Evolutionary conservation across 2,113 vertebrate species (phyloP).

Genomic region (Peromyscus leucopus): DNA sequence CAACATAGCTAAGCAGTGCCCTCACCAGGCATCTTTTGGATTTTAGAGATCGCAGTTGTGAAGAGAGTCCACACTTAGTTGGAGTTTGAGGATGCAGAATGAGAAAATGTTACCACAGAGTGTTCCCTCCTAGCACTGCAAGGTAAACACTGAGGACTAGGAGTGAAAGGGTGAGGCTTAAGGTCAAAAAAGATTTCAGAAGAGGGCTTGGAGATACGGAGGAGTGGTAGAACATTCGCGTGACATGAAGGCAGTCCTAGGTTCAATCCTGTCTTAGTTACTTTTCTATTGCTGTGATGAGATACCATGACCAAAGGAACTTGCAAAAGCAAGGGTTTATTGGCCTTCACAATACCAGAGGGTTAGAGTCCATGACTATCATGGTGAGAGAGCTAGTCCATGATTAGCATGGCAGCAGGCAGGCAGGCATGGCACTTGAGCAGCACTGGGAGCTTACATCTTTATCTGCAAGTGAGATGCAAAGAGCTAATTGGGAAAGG

Average conservation of each 20-base stretch:
- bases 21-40: too few relatives aligned
- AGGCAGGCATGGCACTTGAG: neutral
- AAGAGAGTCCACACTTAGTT: neutral
- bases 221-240: neutral
- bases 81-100: neutral
- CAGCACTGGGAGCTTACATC: neutral
- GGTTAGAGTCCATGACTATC: neutral
- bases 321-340: neutral
- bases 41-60: neutral
- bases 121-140: neutral
- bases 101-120: neutral
- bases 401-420: neutral
- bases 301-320: neutral
- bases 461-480: neutral
- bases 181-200: neutral
- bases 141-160: rapidly evolving
- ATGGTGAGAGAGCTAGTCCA: too few relatives aligned
- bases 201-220: neutral
- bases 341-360: neutral
- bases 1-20: neutral
- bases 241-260: neutral
- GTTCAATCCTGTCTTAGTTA: neutral
- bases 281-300: neutral
- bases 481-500: neutral
- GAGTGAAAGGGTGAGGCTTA: neutral